Base-by-base conservation (phyloP, 2,113 vertebrate genomes). In the Catagonus wagneri region DNA sequence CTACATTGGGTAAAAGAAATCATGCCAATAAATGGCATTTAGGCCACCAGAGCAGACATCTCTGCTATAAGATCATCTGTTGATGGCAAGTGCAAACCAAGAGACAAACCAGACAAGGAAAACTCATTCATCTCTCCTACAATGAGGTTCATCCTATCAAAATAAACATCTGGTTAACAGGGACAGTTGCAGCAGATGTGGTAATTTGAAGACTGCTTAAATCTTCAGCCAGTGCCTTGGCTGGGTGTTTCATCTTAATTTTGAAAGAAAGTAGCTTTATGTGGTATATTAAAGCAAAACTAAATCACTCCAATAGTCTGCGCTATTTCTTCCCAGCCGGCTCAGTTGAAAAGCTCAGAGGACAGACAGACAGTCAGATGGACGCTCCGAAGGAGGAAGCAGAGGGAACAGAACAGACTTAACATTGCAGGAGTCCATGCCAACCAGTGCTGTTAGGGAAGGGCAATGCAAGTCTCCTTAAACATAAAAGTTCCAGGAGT, bases 241-340 rank as follows among this genome's bases (percentile, higher is more conserved):
- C 68, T 75, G 94, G 65, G 75, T 92, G 50, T 85, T 95, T 92
- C 78, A 74, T 95, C 89, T 97, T 95, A 83, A 97, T 93, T 96
- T 84, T 95, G 78, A 96, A 93, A 95, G 79, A 91, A 95, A 96
- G 63, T 75, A 86, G 25, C 75, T 96, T 95, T 94, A 52, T 27
- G 75, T 61, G n/a, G 86, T 69, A 79, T 63, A 96, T 86, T 89
- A 86, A 94, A 89, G 19, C 66, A 97, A 22, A 96, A 56, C 89
- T 84, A 91, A 93, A 97, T 96, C 85, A 95, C 75, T 32, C 15
- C n/a, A n/a, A 72, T 10, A 79, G 50, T 61, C 25, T 91, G 76
- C 32, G 27, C 83, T 79, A 87, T 44, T 92, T 96, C 76, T 92
- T 83, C 16, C 27, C 83, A 54, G 36, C 20, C 74, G 54, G 75